Percentiles rank a stretch among this genome's conserved stretches.
Conservation (phyloP, 2,113 vertebrate species). For the Noturus placidus region DNA sequence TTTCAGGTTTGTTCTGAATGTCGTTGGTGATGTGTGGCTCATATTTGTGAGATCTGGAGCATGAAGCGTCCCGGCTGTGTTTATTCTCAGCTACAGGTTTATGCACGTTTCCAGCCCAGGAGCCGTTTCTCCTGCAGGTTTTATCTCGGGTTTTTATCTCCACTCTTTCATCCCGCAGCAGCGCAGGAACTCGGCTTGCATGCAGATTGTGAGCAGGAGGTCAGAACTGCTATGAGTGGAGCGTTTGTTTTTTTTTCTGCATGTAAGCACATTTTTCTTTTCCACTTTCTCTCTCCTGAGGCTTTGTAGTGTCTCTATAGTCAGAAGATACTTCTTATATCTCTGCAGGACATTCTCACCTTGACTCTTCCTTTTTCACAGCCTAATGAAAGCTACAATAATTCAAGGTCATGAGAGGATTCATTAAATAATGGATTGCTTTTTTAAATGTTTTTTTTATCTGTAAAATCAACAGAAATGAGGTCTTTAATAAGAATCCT, state of each 20-base stretch:
- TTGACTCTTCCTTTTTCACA: not conserved
- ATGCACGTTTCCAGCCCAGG: not conserved
- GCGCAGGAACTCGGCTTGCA: not conserved
- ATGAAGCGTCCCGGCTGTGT: not conserved
- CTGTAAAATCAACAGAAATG: not conserved
- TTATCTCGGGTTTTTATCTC: slow-evolving; percentile 15
- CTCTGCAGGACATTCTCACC: not conserved
- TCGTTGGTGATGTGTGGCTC: not conserved
- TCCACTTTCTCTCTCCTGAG: not conserved
- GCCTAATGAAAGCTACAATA: not conserved
- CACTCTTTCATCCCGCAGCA: not conserved
- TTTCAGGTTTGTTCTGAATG: not conserved
- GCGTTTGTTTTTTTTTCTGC: not conserved
- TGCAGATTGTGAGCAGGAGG: not conserved
- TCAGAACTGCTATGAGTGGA: not conserved
- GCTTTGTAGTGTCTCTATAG: not conserved
- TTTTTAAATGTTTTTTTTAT: not conserved
- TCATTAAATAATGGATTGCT: not conserved
- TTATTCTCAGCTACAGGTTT: slow-evolving; percentile 8
- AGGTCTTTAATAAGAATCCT: not conserved
- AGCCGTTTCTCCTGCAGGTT: not conserved
- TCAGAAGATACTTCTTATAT: not conserved
- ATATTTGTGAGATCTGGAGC: not conserved
- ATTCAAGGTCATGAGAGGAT: not conserved
- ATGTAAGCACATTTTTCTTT: slow-evolving; percentile 5